phyloP scores from a whole-genome alignment of 2,888 invertebrate genomes.

The Dasysyrphus albostriatus region DNA sequence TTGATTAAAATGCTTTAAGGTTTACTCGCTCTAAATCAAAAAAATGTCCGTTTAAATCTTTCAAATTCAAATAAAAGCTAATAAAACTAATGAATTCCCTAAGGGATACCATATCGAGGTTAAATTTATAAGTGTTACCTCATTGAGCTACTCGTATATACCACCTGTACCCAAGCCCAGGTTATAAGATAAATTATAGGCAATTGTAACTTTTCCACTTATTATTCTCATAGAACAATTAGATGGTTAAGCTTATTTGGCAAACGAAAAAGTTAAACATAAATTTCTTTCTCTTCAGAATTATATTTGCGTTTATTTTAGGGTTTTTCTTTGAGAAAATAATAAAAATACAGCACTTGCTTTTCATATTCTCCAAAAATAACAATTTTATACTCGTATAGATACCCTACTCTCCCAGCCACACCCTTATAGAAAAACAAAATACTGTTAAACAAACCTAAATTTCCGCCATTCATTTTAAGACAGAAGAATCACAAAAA shows the following conservation, averaged over 20 bases:
- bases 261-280: constrained; percentile 1
- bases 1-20: too few species aligned
- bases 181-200: background rate
- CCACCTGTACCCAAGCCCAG: background rate
- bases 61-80: too few species aligned
- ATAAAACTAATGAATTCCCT: too few species aligned
- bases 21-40: too few species aligned
- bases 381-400: background rate
- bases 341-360: constrained; percentile 36
- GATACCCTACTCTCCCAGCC: background rate
- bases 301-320: constrained; percentile 34
- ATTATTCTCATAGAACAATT: background rate
- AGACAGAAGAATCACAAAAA: constrained; percentile 2
- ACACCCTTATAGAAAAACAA: constrained; percentile 14
- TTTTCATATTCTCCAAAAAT: constrained; percentile 22
- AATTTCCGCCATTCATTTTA: constrained; percentile 44
- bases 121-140: background rate
- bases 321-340: constrained; percentile 13
- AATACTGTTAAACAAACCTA: constrained; percentile 26
- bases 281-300: constrained; percentile 12
- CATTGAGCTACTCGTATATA: background rate
- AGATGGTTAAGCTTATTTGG: constrained; percentile 21
- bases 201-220: background rate
- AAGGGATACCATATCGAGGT: too few species aligned
- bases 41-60: too few species aligned